Conservation (phyloP, 2,797 vertebrate genomes). For the Graptemys geographica region DNA sequence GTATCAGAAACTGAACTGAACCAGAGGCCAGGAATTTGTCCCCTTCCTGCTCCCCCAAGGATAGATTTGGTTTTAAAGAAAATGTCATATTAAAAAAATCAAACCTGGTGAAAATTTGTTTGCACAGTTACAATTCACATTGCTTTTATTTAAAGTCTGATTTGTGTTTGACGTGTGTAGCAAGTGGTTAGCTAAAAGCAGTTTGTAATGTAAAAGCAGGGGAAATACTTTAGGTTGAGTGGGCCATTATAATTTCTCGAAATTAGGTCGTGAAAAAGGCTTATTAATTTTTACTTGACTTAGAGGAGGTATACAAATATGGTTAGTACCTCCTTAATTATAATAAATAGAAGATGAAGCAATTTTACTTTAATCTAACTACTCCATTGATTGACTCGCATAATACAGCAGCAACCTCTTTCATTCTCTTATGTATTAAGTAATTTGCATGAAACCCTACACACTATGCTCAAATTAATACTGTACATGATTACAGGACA, state of each 20-base stretch:
- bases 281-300: conserved; percentile 10
- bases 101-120: not conserved
- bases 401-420: conserved; percentile 25
- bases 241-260: not conserved
- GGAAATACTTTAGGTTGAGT: not conserved
- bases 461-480: conserved; percentile 61
- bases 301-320: conserved; percentile 11
- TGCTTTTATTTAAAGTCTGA: not conserved
- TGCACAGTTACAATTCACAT: not conserved
- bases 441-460: conserved; percentile 79
- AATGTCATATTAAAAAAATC: not conserved
- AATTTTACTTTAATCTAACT: not conserved
- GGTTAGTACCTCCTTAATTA: conserved; percentile 1
- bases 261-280: not conserved
- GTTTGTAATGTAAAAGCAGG: not conserved
- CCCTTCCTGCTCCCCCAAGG: too few species aligned
- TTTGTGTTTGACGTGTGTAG: not conserved
- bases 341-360: not conserved
- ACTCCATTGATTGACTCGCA: not conserved
- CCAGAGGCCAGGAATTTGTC: not conserved
- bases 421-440: conserved; percentile 72
- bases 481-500: conserved; percentile 86
- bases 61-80: not conserved
- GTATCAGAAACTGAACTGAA: not conserved
- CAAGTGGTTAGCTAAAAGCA: not conserved